Percentiles rank a stretch among this genome's conserved stretches.
Evolutionary conservation across 2,888 invertebrate species (phyloP).

Genomic region (Octonoba sinensis): DNA sequence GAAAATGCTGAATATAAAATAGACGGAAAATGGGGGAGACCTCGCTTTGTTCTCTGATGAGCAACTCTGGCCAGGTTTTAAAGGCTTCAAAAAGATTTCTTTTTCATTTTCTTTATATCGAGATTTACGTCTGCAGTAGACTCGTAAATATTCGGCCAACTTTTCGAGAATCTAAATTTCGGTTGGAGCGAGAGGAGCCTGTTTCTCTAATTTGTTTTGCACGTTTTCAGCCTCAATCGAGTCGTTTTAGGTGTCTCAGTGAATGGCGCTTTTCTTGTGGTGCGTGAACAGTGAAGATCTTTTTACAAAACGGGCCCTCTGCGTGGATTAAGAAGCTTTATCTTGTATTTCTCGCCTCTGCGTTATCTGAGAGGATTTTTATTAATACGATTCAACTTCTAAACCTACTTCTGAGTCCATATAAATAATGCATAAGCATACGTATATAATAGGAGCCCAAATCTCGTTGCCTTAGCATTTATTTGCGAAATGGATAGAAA

Average conservation of each 20-base stretch:
- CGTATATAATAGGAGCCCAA: too few species aligned
- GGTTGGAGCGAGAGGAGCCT: conserved; percentile 1
- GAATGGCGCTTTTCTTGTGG: too few species aligned
- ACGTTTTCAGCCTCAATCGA: conserved; percentile 7
- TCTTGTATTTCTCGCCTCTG: too few species aligned
- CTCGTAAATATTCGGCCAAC: conserved; percentile 41
- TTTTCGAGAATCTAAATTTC: conserved; percentile 53
- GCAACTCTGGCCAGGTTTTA: conserved; percentile 14
- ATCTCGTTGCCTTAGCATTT: too few species aligned
- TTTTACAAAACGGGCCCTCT: too few species aligned
- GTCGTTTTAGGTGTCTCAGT: not conserved
- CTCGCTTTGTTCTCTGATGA: conserved; percentile 42
- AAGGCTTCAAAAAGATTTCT: conserved; percentile 33
- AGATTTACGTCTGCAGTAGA: conserved; percentile 31
- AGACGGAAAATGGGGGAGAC: conserved; percentile 31
- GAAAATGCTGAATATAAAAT: conserved; percentile 18
- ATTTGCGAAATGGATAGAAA: too few species aligned
- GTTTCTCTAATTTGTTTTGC: conserved; percentile 13
- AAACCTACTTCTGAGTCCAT: too few species aligned
- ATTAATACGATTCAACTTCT: too few species aligned
- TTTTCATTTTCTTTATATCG: conserved; percentile 34
- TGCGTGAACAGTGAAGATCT: too few species aligned
- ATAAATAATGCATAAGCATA: too few species aligned
- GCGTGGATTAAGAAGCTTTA: too few species aligned
- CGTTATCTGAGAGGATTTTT: too few species aligned